Evolutionary conservation across 2,113 vertebrate genomes (phyloP).

Genomic region (Nipponia nippon): DNA sequence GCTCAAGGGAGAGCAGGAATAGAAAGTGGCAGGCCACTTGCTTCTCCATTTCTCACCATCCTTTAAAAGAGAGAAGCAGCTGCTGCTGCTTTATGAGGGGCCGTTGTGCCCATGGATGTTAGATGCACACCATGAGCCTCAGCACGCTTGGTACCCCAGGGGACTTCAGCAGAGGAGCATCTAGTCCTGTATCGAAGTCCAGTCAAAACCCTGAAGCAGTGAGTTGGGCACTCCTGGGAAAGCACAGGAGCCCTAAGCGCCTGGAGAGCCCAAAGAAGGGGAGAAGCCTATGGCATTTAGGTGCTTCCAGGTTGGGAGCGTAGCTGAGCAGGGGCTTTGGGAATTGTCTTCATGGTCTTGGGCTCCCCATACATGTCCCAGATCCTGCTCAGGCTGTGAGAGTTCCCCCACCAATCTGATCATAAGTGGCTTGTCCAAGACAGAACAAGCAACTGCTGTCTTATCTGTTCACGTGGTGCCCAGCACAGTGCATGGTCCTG

Average conservation of each 20-base stretch:
- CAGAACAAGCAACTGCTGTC: background rate
- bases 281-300: background rate
- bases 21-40: background rate
- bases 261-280: background rate
- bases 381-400: background rate
- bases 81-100: background rate
- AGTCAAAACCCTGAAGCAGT: background rate
- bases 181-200: background rate
- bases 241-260: background rate
- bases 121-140: background rate
- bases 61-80: background rate
- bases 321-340: background rate
- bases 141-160: background rate
- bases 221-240: background rate
- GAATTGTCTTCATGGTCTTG: background rate
- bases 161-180: background rate
- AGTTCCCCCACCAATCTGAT: background rate
- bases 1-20: background rate
- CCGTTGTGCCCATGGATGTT: background rate
- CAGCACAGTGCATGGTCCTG: fast-evolving
- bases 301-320: background rate
- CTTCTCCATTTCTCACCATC: background rate
- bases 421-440: background rate
- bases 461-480: background rate
- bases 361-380: background rate